Base-by-base conservation (phyloP, 2,888 invertebrate genomes). In the Epirrita christyi region DNA sequence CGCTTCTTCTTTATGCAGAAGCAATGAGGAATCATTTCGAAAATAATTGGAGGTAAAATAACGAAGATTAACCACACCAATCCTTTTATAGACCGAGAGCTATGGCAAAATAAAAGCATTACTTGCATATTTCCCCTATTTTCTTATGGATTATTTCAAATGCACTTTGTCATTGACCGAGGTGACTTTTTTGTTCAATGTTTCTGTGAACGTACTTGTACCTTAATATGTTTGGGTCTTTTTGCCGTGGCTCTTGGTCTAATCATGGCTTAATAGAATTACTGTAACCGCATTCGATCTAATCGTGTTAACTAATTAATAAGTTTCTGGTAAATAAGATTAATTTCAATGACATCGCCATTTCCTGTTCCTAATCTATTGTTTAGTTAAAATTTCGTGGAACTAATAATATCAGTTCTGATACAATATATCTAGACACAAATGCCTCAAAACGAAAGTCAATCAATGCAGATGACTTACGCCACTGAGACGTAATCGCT, bases 1-100 rank as follows among this genome's bases (percentile, higher is more conserved):
- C 69, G 86, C 86, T 88, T 86, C 84, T 82, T 85, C 67, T 71
- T 21, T 69, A 85, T 90, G 91, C 91, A 91, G 91, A 87, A 88
- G 91, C 91, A 91, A 92, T 90, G 89, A 80, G 74, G 71, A 67
- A 63, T 59, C 28, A 61, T 63, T 65, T 64, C 59, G 51, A 51
- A 61, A 59, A 45, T 32, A 49, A 56, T 64, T 51, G 51, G 38
- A 53, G 54, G 44, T 62, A 51, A 69, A 66, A 32, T 44, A 42
- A 60, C 29, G 38, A 45, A 21, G 13, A 52, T 72, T 83, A 80
- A 81, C 91, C 91, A 91, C 91, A 91, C 84, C 89, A 91, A 90
- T 80, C 75, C 91, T 91, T 58, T 89, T 77, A 67, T 72, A 71
- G 73, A 68, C 67, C 61, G 69, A 73, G 75, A 80, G 77, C 76